These are phyloP conservation scores for Asteroscopus sphinx DNA, from an alignment of 2,888 invertebrate genomes.

Conservation along the genomic window DNA sequence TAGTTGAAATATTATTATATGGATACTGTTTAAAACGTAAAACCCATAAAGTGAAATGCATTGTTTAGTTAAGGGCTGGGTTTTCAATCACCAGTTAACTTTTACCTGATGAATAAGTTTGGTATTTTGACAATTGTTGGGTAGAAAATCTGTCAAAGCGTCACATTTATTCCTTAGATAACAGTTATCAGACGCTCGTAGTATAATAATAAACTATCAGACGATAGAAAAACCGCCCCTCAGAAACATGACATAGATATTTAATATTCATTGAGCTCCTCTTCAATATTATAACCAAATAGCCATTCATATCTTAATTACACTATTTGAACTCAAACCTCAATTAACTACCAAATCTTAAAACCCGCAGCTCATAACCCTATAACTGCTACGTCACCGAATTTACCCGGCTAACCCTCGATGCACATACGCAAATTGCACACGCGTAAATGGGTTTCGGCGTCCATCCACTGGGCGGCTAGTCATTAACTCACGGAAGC, in stretches of 20 bases:
- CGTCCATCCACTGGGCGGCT: constrained; percentile 86
- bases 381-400: constrained; percentile 68
- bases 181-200: too few relatives aligned
- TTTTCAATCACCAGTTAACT: too few relatives aligned
- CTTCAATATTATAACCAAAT: constrained; percentile 24
- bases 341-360: constrained; percentile 41
- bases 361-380: constrained; percentile 53
- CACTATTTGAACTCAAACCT: constrained; percentile 25
- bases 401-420: constrained; percentile 78
- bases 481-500: constrained; percentile 89
- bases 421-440: constrained; percentile 86
- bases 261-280: background rate
- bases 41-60: too few relatives aligned
- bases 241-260: background rate
- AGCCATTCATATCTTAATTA: constrained; percentile 31
- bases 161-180: too few relatives aligned
- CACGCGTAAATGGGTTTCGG: constrained; percentile 86
- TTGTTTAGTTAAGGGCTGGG: too few relatives aligned
- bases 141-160: too few relatives aligned
- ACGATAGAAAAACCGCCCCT: too few relatives aligned
- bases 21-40: too few relatives aligned
- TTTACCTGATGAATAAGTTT: too few relatives aligned
- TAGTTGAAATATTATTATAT: too few relatives aligned
- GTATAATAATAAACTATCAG: too few relatives aligned
- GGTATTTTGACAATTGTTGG: too few relatives aligned